Conservation (phyloP, 2,797 vertebrate genomes). For the Chelonia mydas region DNA sequence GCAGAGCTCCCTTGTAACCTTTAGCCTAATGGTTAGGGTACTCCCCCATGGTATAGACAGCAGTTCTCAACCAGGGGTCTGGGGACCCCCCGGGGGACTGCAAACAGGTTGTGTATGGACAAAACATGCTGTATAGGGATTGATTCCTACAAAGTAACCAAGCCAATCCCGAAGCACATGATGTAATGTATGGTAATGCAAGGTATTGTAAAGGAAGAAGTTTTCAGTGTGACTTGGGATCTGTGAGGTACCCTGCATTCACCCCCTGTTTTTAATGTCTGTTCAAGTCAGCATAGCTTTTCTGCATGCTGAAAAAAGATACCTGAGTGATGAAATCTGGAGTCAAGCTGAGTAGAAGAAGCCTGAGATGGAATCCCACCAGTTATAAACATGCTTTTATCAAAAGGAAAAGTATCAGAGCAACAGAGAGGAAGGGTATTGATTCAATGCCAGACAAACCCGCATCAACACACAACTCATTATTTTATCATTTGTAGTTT, state of each 20-base stretch:
- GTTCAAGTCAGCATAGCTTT: background rate
- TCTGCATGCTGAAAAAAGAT: background rate
- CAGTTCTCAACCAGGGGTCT: too few species aligned
- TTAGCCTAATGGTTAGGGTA: too few species aligned
- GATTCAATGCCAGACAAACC: background rate
- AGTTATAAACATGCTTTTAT: background rate
- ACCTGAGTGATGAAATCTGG: background rate
- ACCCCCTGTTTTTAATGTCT: background rate
- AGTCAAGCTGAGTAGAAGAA: background rate
- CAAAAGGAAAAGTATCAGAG: background rate
- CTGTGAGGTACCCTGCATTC: background rate
- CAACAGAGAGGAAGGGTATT: background rate
- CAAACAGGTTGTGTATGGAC: background rate
- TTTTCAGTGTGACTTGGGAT: background rate
- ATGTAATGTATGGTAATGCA: background rate
- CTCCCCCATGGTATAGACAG: too few species aligned
- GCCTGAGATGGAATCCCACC: background rate
- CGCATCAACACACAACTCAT: background rate
- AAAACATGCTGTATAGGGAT: background rate
- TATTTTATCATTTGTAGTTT: constrained; percentile 4
- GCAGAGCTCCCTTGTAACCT: too few species aligned
- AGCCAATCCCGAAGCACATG: background rate
- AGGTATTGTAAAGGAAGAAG: background rate
- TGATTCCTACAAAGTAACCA: background rate
- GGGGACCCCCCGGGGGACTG: too few species aligned